Conservation (phyloP, 2,888 invertebrate species). For the Megalurothrips usitatus region DNA sequence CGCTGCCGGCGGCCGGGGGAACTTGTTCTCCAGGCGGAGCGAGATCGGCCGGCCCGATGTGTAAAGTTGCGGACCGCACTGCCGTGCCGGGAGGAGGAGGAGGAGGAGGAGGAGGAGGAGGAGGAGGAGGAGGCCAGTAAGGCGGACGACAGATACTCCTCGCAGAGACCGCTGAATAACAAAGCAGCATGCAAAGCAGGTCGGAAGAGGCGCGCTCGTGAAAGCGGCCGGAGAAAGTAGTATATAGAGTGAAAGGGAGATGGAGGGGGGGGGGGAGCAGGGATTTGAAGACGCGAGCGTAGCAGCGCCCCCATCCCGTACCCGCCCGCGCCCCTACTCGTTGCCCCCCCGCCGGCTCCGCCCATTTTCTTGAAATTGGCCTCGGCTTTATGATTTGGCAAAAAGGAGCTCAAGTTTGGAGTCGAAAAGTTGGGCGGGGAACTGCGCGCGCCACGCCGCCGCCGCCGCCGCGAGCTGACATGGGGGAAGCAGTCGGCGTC, state of each 20-base stretch:
- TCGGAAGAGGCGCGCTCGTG: not conserved
- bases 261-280: not conserved
- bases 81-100: not conserved
- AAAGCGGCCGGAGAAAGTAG: not conserved
- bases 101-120: not conserved
- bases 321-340: not conserved
- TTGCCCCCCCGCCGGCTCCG: no score
- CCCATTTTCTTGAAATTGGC: not conserved
- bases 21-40: no score
- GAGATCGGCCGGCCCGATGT: not conserved
- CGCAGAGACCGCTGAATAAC: conserved; percentile 11
- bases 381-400: not conserved
- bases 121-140: not conserved
- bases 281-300: not conserved
- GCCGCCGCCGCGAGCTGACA: no score
- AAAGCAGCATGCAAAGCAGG: not conserved
- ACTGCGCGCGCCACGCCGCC: no score
- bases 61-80: not conserved
- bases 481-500: no score
- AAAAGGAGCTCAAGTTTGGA: not conserved
- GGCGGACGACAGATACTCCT: not conserved
- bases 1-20: no score
- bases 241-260: not conserved
- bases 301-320: not conserved
- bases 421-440: no score